Conservation (phyloP, 2,888 invertebrate genomes). For the Girardia tigrina region DNA sequence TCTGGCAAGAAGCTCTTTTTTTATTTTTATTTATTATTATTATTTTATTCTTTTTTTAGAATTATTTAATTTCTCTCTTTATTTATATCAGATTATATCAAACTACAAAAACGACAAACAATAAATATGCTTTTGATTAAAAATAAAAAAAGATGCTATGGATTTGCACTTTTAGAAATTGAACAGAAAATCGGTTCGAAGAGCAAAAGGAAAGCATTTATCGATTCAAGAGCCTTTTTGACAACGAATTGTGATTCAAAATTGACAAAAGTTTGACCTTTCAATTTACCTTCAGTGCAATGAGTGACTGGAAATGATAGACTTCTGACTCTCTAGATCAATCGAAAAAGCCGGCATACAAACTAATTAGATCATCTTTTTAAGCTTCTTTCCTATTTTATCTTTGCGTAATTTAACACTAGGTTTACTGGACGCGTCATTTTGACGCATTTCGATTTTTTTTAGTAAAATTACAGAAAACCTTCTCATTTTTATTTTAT, state of each 20-base stretch:
- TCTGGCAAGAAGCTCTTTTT: too few relatives aligned
- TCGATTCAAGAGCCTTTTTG: neutral
- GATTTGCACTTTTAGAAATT: neutral
- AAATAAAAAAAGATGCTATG: too few relatives aligned
- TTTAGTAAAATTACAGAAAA: too few relatives aligned
- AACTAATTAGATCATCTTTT: neutral
- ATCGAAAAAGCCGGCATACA: slow-evolving; percentile 1
- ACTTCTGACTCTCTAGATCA: neutral
- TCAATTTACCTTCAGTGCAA: neutral
- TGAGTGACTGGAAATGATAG: neutral
- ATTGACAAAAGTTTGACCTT: neutral
- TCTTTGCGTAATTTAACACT: neutral
- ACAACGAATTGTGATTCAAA: neutral
- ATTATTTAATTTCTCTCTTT: too few relatives aligned
- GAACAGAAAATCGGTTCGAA: neutral
- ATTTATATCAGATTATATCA: neutral
- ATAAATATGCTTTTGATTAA: too few relatives aligned
- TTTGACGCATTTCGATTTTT: too few relatives aligned
- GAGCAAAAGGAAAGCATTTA: neutral
- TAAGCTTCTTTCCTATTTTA: neutral
- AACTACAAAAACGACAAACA: too few relatives aligned
- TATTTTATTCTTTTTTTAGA: too few relatives aligned
- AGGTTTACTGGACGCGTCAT: too few relatives aligned
- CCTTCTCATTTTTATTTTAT: too few relatives aligned
- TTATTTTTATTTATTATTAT: too few relatives aligned